These are phyloP conservation scores for Nilaparvata lugens DNA, from an alignment of 1,140 invertebrate genomes.

Conservation along the genomic window DNA sequence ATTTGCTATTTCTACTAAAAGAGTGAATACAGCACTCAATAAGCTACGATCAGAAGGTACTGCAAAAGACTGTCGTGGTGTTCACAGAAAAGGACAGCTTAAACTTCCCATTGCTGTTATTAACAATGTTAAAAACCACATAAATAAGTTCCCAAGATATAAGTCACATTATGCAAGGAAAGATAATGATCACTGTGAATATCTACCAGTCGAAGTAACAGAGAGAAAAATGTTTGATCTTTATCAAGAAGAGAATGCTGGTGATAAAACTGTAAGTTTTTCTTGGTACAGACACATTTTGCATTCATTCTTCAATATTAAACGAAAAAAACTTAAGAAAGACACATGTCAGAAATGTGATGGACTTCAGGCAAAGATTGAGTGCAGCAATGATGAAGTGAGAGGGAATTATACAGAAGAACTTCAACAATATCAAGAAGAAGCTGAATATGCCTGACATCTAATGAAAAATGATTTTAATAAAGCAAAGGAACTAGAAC, in stretches of 20 bases:
- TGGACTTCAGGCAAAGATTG: too few relatives aligned
- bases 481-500: slow-evolving; percentile 6
- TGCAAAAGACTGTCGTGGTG: background rate
- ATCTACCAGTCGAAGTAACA: background rate
- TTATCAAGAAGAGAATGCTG: background rate
- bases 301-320: background rate
- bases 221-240: background rate
- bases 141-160: too few relatives aligned
- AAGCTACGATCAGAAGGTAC: background rate
- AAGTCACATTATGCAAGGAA: background rate
- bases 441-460: too few relatives aligned
- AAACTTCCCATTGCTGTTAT: background rate
- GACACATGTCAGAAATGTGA: too few relatives aligned
- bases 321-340: background rate
- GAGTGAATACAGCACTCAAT: background rate
- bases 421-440: too few relatives aligned
- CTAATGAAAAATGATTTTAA: slow-evolving; percentile 15
- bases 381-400: too few relatives aligned
- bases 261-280: background rate
- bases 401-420: too few relatives aligned
- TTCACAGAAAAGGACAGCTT: background rate
- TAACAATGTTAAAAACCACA: background rate
- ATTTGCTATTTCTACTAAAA: background rate
- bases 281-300: background rate
- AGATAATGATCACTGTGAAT: background rate